Base-by-base conservation (phyloP, 2,797 vertebrate species). In the Arnoldichthys spilopterus region DNA sequence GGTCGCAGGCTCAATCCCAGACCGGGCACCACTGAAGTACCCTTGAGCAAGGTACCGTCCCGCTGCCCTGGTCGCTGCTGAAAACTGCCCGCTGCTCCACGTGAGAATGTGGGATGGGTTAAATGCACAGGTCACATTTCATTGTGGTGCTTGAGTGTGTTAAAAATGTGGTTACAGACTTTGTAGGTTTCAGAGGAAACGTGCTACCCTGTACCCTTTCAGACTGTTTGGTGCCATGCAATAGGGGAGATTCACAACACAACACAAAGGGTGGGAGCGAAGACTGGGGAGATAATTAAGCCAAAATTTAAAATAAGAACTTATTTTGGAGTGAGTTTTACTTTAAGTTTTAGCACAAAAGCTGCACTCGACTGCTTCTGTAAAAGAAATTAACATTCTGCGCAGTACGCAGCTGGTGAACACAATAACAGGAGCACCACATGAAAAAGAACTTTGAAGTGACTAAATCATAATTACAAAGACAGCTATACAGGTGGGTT, bases 401-500 rank as follows among this genome's bases (percentile, higher is more conserved):
- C 13, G 22, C 22, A 56, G 11, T 12, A 26, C 5, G 11, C 54
- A 28, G 13, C 6, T 4, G 37, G n/a, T 16, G 13, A 66, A 13
- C n/a, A 64, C 20, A 24, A 66, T 66, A 24, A 43, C 13, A 24
- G 40, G 40, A 66, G 15, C 22, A 9, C 61, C 32, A n/a, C 18
- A 64, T 64, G 32, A n/a, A n/a, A n/a, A 64, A 58, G 24, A 58
- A 26, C 24, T 58, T 28, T 58, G 12, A 58, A 58, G 51, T 53
- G 6, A 53, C 51, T 53, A 53, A 22, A 53, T 53, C 51, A n/a
- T 20, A 53, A 53, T 53, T 53, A 53, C 51, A 53, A 53, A 53
- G 20, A 20, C 51, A 53, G 20, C 67, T 76, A 20, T n/a, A 54
- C 61, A 79, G 71, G 69, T 77, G 72, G 28, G 47, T 77, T 1